phyloP scores from a whole-genome alignment of 2,797 vertebrate species.

The Glyptemys insculpta region DNA sequence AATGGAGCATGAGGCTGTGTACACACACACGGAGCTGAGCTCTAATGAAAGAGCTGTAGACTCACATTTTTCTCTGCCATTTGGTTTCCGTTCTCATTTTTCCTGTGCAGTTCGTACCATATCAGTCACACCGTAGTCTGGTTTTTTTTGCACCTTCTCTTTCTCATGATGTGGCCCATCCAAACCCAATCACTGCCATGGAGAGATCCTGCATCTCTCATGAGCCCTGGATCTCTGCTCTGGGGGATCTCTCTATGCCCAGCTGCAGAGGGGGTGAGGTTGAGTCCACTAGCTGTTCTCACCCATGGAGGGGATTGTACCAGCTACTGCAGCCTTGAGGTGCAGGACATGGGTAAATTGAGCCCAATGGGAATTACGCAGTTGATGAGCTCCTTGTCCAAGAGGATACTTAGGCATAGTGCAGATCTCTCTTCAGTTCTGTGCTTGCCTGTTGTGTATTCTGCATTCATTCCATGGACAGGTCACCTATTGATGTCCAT shows the following conservation, averaged over 20 bases:
- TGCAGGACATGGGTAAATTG: background rate
- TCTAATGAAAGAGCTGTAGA: background rate
- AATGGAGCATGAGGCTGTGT: constrained; percentile 19
- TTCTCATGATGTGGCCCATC: background rate
- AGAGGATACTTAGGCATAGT: no score
- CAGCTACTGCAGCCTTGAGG: background rate
- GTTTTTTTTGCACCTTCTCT: background rate
- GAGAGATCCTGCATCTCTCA: background rate
- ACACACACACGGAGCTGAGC: background rate
- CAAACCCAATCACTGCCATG: background rate
- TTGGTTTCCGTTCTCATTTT: background rate
- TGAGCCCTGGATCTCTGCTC: background rate
- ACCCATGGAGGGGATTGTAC: background rate
- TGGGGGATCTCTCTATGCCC: background rate
- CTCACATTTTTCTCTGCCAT: background rate
- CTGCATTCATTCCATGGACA: background rate
- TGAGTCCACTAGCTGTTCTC: background rate
- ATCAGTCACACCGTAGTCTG: background rate
- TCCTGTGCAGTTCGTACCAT: no score
- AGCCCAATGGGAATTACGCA: no score
- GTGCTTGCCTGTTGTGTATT: background rate
- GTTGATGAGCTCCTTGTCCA: no score
- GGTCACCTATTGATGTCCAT: background rate
- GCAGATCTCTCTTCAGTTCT: background rate
- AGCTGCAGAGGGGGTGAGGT: background rate